These are phyloP conservation scores for Syngnathus acus DNA, from an alignment of 2,797 vertebrate species.

Conservation along the genomic window DNA sequence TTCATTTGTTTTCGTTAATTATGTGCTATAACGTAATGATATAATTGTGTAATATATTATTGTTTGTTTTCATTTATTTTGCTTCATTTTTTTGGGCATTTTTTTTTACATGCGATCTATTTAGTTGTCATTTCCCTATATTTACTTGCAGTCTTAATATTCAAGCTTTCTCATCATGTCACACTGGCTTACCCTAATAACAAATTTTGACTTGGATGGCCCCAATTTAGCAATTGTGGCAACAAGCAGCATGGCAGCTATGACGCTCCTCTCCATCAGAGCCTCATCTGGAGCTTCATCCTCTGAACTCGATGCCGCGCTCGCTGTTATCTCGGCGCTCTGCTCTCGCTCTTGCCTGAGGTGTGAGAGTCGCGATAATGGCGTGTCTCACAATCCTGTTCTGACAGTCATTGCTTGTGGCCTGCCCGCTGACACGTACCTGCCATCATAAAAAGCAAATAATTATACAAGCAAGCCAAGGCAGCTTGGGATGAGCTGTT, in stretches of 20 bases:
- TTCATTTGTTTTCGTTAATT: too few relatives aligned
- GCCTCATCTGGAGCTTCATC: conserved; percentile 31
- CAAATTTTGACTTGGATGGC: conserved; percentile 34
- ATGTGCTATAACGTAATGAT: too few relatives aligned
- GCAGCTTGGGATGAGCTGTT: conserved; percentile 26
- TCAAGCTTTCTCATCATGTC: too few relatives aligned
- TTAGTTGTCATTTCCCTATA: too few relatives aligned
- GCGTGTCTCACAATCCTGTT: conserved; percentile 46
- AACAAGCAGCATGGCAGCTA: conserved; percentile 22
- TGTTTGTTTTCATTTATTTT: too few relatives aligned
- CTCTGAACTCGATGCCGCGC: conserved; percentile 13
- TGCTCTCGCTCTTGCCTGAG: conserved; percentile 23
- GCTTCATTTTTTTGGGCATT: too few relatives aligned
- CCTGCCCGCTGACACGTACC: conserved; percentile 18
- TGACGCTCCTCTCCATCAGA: conserved; percentile 18
- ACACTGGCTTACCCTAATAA: too few relatives aligned
- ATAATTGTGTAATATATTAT: too few relatives aligned
- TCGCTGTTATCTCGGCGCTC: conserved; percentile 29
- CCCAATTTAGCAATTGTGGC: conserved; percentile 50
- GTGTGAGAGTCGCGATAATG: conserved; percentile 48
- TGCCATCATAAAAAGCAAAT: conserved; percentile 13
- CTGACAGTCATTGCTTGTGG: conserved; percentile 36
- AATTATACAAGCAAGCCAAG: background rate
- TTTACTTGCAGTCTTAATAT: too few relatives aligned
- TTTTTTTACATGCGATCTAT: too few relatives aligned